Base-by-base conservation (phyloP, 1,140 invertebrate species). In the Drosophila jambulina region DNA sequence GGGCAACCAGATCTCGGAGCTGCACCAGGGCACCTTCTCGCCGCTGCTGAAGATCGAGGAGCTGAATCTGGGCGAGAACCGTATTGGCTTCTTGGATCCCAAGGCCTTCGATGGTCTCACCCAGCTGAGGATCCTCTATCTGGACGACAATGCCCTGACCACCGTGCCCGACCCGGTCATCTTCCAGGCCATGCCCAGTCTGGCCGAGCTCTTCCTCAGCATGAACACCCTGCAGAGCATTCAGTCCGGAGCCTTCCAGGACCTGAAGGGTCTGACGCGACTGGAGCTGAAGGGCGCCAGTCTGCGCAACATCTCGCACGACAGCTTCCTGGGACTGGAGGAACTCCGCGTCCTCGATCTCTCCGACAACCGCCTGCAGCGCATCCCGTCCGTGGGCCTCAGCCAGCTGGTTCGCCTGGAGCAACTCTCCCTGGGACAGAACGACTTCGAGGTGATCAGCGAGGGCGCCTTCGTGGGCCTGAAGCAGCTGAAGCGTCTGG, bases 61-160 rank as follows among this genome's bases (percentile, higher is more conserved):
- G 85, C 93, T 99, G 19, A 97, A 98, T 93, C 93, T 99, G 46
- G 97, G 97, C 2, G 95, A 97, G 85, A 99, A 99, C 92, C 95
- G 96, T 69, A 97, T 98, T 85, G 95, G 96, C 3, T 95, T 94
- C 74, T 95, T 98, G 21, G 96, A 97, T 75, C 94, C 95, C 0
- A 95, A 94, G 67, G 96, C 97, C 1, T 98, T 98, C 84, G 95
- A 95, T 56, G 97, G 97, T 5, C 92, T 98, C n/a, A 93, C 94
- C 2, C 95, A 96, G 2, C 94, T 98, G 42, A 93, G 97, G 51
- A 96, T 97, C 2, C 93, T 99, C 1, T 96, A 97, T 83, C 93
- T 98, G 56, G 96, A 98, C 78, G 96, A 98, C 88, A 99, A 98
- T 93, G 95, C 96, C 61, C 92, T 98, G 54, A 95, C 94, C 64